Evolutionary conservation across 2,113 vertebrate species (phyloP), one percentile per base, ranked within the genome.

Genomic region (Psettodes erumei): DNA sequence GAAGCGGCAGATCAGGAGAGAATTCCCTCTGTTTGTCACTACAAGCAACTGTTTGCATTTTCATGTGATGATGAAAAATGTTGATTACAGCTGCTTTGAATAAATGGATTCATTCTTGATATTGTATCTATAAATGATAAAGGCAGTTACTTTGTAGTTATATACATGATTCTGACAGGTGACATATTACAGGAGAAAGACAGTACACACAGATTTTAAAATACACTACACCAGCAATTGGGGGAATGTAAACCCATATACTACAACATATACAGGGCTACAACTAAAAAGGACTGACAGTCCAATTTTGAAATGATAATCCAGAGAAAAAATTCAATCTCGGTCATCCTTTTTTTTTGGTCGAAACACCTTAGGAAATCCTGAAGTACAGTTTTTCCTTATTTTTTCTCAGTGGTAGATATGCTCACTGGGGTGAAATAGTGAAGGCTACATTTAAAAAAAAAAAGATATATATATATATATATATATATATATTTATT

Each of bases 241-340:
- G n/a, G n/a, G n/a, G n/a, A n/a, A n/a, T n/a, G n/a, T n/a, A n/a
- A n/a, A n/a, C 55, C 0, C 18, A n/a, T n/a, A 19, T 13, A 1
- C 19, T n/a, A 7, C 18, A 33, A 37, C 40, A 47, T 40, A 12
- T 8, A 13, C 8, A n/a, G n/a, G n/a, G n/a, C n/a, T n/a, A n/a
- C n/a, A n/a, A n/a, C n/a, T n/a, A n/a, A n/a, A n/a, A n/a, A n/a
- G n/a, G n/a, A n/a, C n/a, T n/a, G n/a, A n/a, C n/a, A 28, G 43
- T 35, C n/a, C 30, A 23, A 51, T 56, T 71, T 77, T 21, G 30
- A 25, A 25, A 15, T 61, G 54, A 38, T 38, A 58, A 64, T 50
- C 42, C 67, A 54, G 42, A 18, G 33, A n/a, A n/a, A n/a, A n/a
- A n/a, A n/a, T n/a, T n/a, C n/a, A 68, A 35, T 72, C 51, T 18